Evolutionary conservation across 2,888 invertebrate species (phyloP).

Genomic region (Tholera decimalis): DNA sequence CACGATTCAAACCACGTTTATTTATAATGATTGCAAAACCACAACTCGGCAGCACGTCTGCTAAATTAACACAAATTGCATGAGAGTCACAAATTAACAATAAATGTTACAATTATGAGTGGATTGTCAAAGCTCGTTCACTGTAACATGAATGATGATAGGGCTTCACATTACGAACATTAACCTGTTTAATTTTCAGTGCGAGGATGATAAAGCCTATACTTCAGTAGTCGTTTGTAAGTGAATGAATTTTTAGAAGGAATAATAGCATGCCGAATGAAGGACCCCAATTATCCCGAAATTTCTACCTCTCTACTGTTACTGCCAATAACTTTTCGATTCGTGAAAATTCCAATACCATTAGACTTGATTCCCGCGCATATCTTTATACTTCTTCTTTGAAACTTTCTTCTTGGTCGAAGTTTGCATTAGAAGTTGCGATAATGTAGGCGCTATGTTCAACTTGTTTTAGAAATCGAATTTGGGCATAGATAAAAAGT

Average conservation of each 20-base stretch:
- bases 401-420: constrained; percentile 87
- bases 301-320: constrained; percentile 77
- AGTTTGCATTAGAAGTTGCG: constrained; percentile 90
- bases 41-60: constrained; percentile 79
- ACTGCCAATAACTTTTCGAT: constrained; percentile 83
- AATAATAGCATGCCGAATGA: constrained; percentile 84
- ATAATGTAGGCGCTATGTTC: constrained; percentile 89
- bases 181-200: constrained; percentile 70
- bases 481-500: constrained; percentile 86
- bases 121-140: constrained; percentile 65
- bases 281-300: constrained; percentile 76
- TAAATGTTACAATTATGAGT: constrained; percentile 66
- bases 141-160: constrained; percentile 64
- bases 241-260: constrained; percentile 82
- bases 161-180: constrained; percentile 60
- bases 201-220: constrained; percentile 66
- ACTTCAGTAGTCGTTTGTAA: constrained; percentile 73
- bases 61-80: constrained; percentile 85
- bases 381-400: constrained; percentile 87
- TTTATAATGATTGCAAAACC: constrained; percentile 76
- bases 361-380: constrained; percentile 88
- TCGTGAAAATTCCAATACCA: constrained; percentile 89
- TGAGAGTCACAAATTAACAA: constrained; percentile 80
- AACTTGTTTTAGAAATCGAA: constrained; percentile 87
- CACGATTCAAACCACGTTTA: constrained; percentile 74